phyloP scores from a whole-genome alignment of 2,113 vertebrate genomes.

The Chinchilla lanigera region DNA sequence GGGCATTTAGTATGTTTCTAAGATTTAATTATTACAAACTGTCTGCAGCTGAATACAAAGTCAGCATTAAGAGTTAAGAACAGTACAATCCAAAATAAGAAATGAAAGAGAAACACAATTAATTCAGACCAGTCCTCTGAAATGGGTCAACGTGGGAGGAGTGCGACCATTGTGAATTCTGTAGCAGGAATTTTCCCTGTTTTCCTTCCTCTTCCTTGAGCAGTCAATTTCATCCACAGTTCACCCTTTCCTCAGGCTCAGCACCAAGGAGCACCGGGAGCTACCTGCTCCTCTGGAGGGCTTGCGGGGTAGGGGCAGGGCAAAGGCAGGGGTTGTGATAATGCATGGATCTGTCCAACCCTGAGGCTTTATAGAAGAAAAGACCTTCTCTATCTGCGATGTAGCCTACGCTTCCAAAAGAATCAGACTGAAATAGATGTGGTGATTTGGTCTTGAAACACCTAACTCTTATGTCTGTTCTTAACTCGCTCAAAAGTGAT shows the following conservation, averaged over 20 bases:
- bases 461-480: background rate
- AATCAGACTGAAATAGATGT: background rate
- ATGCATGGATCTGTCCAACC: background rate
- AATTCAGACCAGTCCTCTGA: background rate
- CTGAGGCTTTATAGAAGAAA: background rate
- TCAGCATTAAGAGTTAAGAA: background rate
- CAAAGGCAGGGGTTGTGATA: background rate
- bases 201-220: background rate
- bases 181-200: fast-evolving
- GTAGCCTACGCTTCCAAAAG: background rate
- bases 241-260: fast-evolving
- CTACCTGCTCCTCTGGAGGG: fast-evolving
- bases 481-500: background rate
- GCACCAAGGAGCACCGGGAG: background rate
- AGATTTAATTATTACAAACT: background rate
- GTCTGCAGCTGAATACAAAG: background rate
- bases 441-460: background rate
- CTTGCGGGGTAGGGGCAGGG: fast-evolving
- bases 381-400: background rate
- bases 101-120: background rate
- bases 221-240: fast-evolving
- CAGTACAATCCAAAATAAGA: background rate
- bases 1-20: background rate
- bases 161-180: fast-evolving
- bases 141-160: background rate